Evolutionary conservation across 2,797 vertebrate species (phyloP).

Genomic region (Eulemur albifrons): DNA sequence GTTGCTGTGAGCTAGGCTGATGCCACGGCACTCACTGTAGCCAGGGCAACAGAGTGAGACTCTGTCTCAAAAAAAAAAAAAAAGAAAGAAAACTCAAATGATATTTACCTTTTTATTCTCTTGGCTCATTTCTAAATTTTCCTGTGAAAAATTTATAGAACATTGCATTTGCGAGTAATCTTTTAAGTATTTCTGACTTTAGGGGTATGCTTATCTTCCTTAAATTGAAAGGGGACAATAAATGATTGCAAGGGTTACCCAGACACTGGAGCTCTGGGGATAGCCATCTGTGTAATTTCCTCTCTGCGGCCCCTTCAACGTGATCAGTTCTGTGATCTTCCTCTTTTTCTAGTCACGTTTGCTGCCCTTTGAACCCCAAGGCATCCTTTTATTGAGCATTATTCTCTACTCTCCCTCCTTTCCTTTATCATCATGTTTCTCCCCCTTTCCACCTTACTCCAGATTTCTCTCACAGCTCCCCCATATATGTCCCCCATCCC

Average conservation of each 20-base stretch:
- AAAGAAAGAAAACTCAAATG: not conserved
- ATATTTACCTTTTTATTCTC: not conserved
- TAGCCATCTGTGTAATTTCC: not conserved
- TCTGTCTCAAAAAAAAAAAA: too few species aligned
- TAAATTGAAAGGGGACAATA: not conserved
- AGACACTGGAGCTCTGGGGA: not conserved
- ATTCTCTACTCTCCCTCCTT: not conserved
- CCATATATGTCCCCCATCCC: not conserved
- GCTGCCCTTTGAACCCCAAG: not conserved
- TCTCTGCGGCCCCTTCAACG: not conserved
- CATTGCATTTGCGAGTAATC: not conserved
- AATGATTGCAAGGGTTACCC: not conserved
- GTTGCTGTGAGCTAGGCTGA: too few species aligned
- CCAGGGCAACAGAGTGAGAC: too few species aligned
- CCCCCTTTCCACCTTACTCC: not conserved
- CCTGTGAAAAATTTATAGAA: not conserved
- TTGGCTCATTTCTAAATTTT: not conserved
- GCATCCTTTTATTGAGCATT: not conserved
- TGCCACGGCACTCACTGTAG: too few species aligned
- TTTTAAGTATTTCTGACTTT: conserved; percentile 20
- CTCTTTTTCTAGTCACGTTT: not conserved
- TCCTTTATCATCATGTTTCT: not conserved
- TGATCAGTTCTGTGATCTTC: not conserved
- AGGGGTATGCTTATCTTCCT: not conserved
- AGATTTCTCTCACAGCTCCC: not conserved